Evolutionary conservation across 2,888 invertebrate genomes (phyloP).

Genomic region (Stegana nigrithorax): DNA sequence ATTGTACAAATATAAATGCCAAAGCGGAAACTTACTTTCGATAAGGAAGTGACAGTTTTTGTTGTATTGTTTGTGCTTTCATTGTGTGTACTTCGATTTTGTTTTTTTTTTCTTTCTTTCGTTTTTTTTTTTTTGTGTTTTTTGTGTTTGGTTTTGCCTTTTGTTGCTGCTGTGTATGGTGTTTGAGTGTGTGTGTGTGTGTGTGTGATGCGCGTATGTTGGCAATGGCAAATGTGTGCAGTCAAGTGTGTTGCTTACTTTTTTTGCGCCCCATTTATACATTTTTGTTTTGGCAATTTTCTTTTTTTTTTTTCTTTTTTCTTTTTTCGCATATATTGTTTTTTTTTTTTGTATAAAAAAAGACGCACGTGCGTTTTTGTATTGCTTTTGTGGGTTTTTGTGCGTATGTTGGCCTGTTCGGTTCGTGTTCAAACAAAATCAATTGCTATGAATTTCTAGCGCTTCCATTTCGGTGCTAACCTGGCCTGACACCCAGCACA

Average conservation of each 20-base stretch:
- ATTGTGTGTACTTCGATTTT: neutral
- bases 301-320: neutral
- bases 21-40: constrained; percentile 4
- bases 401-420: constrained; percentile 33
- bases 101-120: neutral
- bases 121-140: neutral
- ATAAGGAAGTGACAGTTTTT: constrained; percentile 12
- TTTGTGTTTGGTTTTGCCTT: neutral
- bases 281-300: neutral
- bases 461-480: constrained; percentile 45
- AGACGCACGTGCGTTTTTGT: too few relatives aligned
- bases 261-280: too few relatives aligned
- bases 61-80: neutral
- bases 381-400: constrained; percentile 20
- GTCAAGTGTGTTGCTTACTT: neutral
- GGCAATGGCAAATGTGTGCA: neutral
- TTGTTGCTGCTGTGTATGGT: neutral
- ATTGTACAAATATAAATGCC: neutral
- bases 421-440: constrained; percentile 41
- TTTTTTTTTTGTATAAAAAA: neutral
- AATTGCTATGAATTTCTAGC: constrained; percentile 52
- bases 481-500: constrained; percentile 15
- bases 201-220: too few relatives aligned
- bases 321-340: too few relatives aligned
- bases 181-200: neutral